Base-by-base conservation (phyloP, 2,797 vertebrate genomes). In the Alca torda region DNA sequence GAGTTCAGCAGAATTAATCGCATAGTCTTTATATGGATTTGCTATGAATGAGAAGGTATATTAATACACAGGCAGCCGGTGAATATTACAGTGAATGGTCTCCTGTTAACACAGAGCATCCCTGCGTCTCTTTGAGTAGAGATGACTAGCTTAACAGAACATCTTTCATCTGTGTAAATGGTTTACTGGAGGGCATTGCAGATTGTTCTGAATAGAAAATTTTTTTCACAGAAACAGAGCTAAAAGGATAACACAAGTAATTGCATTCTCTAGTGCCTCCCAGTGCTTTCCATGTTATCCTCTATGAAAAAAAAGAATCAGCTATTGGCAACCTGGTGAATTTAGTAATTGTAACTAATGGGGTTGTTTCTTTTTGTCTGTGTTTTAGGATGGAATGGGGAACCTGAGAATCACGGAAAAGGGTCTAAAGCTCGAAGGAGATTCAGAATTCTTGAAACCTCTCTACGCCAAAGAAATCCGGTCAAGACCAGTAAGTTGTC, bases 391-490 rank as follows among this genome's bases (percentile, higher is more conserved):
- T 92, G 99, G 99, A 92, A 99, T 99, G 99, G 99, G 99, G 70
- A 99, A 99, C 97, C 98, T 99, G 96, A 99, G 99, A 98, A 99
- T 99, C 97, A 99, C 99, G 13, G 99, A 99, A 92, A 99, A 99
- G 93, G 99, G 99, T 95, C 98, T 99, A 97, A 99, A 99, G 97
- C 98, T 99, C 86, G 99, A 99, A 98, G 99, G 99, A 91, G 98
- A 99, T 97, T 99, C 99, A 4, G 99, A 99, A 98, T 99, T 99
- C 98, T 99, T 99, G 96, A 98, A 99, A 98, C 99, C 99, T 92
- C 99, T 99, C 95, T 99, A 99, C 97, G 99, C 99, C 99, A 99
- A 99, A 99, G 99, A 99, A 99, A 99, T 99, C 98, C 99, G 99
- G 93, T 99, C 99, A 97, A 99, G 99, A 98, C 98, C 99, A 97